Base-by-base conservation (phyloP, 2,888 invertebrate genomes). In the Xestoiulus laeticollis region DNA sequence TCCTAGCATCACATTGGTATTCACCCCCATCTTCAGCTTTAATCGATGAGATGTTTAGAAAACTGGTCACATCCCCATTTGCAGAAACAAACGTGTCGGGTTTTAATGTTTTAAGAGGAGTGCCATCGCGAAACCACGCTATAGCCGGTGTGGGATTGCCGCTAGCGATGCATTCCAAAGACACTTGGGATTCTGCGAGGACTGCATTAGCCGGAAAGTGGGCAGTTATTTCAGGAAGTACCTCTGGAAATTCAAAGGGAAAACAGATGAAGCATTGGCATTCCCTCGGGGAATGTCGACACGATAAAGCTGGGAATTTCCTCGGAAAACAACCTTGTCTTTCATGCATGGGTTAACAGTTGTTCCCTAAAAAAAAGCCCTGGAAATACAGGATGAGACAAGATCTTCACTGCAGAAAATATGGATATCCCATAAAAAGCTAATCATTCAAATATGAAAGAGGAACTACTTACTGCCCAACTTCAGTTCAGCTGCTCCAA, bases 391-490 rank as follows among this genome's bases (percentile, higher is more conserved):
- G 38, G 38, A 8, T 38, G 38, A 8, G 1, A 38, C 38, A 8
- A 8, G 38, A 38, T 38, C 38, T n/a, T n/a, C n/a, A 43, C 43
- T 43, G 43, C 5, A 43, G 12, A 5, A 43, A 43, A 43, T 43
- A 43, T 43, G 43, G 43, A 43, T 43, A 12, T 43, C n/a, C n/a
- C n/a, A n/a, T n/a, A n/a, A n/a, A n/a, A n/a, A n/a, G n/a, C n/a
- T n/a, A n/a, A n/a, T n/a, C n/a, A n/a, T n/a, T n/a, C n/a, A n/a
- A n/a, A n/a, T n/a, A n/a, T n/a, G n/a, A n/a, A n/a, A n/a, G n/a
- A n/a, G n/a, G n/a, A n/a, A n/a, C n/a, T 22, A 87, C 87, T 87
- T 59, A 87, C 87, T 44, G 14, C 87, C 87, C 14, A 87, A 59
- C 85, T 85, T 43, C 16, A 87, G 30, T 85, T 87, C 87, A 1